phyloP scores from a whole-genome alignment of 2,888 invertebrate genomes.

The Gymnosoma rotundatum region DNA sequence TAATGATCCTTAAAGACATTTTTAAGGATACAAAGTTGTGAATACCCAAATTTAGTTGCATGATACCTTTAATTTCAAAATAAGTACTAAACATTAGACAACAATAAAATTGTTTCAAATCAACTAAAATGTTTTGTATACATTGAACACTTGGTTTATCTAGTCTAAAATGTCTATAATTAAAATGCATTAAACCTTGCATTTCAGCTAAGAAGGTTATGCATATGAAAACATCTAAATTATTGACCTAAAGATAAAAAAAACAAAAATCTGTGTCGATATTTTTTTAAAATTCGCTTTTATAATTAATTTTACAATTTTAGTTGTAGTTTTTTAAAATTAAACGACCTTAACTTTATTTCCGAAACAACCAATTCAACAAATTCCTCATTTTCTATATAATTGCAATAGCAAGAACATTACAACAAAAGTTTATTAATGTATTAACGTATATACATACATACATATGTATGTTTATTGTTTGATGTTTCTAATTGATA shows the following conservation, averaged over 20 bases:
- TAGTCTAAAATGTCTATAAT: no score
- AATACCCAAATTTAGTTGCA: no score
- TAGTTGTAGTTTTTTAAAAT: neutral
- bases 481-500: slow-evolving; percentile 61
- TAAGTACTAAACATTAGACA: no score
- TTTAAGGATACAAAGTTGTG: no score
- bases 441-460: slow-evolving; percentile 5
- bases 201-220: neutral
- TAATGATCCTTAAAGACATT: no score
- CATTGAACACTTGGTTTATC: no score
- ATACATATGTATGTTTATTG: slow-evolving; percentile 4
- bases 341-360: slow-evolving; percentile 61
- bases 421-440: slow-evolving; percentile 32
- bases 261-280: neutral
- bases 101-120: no score
- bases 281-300: neutral
- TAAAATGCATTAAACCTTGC: no score
- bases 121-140: no score
- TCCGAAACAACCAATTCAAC: slow-evolving; percentile 65
- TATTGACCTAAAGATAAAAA: neutral
- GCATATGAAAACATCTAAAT: neutral
- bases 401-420: slow-evolving; percentile 37
- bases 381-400: slow-evolving; percentile 58
- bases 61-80: no score
- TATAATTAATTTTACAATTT: slow-evolving; percentile 22